phyloP scores from a whole-genome alignment of 1,140 invertebrate genomes.

The Cydia fagiglandana region DNA sequence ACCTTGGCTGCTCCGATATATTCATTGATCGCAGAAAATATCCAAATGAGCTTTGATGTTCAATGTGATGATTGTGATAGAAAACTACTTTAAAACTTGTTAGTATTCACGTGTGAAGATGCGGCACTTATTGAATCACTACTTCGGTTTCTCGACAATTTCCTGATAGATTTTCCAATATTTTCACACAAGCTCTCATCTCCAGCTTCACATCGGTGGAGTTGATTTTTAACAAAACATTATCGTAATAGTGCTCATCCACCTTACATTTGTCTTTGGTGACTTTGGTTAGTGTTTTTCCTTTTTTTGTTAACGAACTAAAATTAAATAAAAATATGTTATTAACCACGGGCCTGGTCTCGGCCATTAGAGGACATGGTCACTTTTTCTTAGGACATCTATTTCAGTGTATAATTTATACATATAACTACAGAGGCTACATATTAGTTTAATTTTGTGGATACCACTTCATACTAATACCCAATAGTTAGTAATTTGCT shows the following conservation, averaged over 20 bases:
- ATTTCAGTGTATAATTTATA: too few relatives aligned
- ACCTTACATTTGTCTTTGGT: too few relatives aligned
- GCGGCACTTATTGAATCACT: conserved; percentile 14
- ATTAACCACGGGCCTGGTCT: too few relatives aligned
- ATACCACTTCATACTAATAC: too few relatives aligned
- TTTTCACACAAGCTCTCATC: conserved; percentile 4
- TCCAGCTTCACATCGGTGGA: neutral
- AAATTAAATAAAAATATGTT: too few relatives aligned
- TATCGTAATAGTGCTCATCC: neutral
- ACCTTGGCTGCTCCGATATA: neutral
- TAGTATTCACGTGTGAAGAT: neutral
- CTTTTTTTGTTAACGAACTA: too few relatives aligned
- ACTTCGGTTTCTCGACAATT: neutral
- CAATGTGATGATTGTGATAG: neutral
- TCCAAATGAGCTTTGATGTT: neutral
- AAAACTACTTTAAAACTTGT: neutral
- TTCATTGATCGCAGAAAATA: neutral
- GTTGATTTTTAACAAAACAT: neutral
- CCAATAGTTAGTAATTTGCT: too few relatives aligned
- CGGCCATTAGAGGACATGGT: too few relatives aligned
- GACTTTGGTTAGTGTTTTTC: too few relatives aligned
- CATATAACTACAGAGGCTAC: too few relatives aligned
- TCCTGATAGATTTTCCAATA: neutral
- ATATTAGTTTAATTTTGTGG: too few relatives aligned
- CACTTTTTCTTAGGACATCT: too few relatives aligned